Evolutionary conservation across 2,797 vertebrate species (phyloP).

Genomic region (Muscicapa comitata): DNA sequence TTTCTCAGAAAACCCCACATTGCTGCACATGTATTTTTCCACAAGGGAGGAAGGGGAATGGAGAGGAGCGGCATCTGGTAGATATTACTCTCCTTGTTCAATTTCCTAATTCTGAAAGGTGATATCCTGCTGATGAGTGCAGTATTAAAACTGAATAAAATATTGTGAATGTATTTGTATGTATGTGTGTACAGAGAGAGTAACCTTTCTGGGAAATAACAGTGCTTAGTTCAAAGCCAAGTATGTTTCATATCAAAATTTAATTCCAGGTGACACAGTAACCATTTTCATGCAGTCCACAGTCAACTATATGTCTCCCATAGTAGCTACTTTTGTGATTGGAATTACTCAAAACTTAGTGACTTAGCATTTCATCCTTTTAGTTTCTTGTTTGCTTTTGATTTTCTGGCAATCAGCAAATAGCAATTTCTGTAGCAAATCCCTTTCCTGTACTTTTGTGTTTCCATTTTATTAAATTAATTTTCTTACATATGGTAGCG

Average conservation of each 20-base stretch:
- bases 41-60: conserved; percentile 63
- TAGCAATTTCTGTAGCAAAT: background rate
- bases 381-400: background rate
- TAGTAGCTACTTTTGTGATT: background rate
- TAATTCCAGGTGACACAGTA: background rate
- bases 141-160: conserved; percentile 7
- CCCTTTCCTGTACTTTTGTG: background rate
- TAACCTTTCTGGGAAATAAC: background rate
- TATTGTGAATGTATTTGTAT: background rate
- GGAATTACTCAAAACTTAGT: background rate
- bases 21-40: conserved; percentile 65
- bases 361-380: background rate
- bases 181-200: background rate
- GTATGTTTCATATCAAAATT: background rate
- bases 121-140: conserved; percentile 53
- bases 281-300: background rate
- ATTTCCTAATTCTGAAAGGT: conserved; percentile 61
- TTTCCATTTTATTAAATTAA: background rate
- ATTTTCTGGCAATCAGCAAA: background rate
- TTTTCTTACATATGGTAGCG: background rate
- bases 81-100: conserved; percentile 67
- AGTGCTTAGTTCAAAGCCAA: background rate
- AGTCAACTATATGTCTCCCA: background rate
- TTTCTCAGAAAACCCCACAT: conserved; percentile 57
- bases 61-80: conserved; percentile 63